Evolutionary conservation across 2,113 vertebrate species (phyloP).

Genomic region (Zingel zingel): DNA sequence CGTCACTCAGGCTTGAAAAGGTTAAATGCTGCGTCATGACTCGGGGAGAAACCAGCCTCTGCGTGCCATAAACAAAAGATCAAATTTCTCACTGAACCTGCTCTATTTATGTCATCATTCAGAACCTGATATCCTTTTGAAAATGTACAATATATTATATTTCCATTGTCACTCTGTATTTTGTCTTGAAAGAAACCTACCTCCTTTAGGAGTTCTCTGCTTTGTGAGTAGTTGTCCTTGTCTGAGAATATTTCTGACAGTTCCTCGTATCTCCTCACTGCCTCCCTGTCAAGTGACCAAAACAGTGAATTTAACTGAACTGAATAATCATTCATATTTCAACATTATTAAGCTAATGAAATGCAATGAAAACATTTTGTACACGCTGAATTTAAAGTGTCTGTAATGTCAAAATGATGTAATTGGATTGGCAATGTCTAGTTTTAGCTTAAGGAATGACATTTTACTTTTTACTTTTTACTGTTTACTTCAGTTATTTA

Average conservation of each 20-base stretch:
- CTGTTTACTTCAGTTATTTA: slow-evolving; percentile 15
- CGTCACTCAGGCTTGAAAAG: neutral
- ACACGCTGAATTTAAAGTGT: neutral
- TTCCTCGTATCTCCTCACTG: slow-evolving; percentile 85
- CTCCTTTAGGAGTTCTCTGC: slow-evolving; percentile 89
- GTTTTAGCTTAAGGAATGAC: neutral
- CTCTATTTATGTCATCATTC: slow-evolving; percentile 4
- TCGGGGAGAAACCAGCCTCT: neutral
- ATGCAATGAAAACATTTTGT: neutral
- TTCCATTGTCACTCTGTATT: neutral
- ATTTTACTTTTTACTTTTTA: no score
- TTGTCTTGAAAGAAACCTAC: slow-evolving; percentile 57
- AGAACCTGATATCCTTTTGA: neutral
- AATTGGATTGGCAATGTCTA: neutral
- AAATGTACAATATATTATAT: neutral
- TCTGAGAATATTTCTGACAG: slow-evolving; percentile 90
- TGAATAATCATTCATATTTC: neutral
- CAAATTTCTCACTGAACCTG: slow-evolving; percentile 19
- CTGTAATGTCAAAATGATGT: neutral
- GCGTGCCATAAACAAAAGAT: slow-evolving; percentile 5
- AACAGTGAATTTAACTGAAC: neutral
- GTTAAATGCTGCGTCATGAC: neutral
- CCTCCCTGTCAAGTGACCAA: slow-evolving; percentile 79
- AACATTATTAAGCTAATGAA: neutral
- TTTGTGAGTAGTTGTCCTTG: slow-evolving; percentile 92